Percentiles rank a stretch among this genome's conserved stretches.
Conservation (phyloP, 92 coral and sea anemone species). For the Phenganax subtilis region DNA sequence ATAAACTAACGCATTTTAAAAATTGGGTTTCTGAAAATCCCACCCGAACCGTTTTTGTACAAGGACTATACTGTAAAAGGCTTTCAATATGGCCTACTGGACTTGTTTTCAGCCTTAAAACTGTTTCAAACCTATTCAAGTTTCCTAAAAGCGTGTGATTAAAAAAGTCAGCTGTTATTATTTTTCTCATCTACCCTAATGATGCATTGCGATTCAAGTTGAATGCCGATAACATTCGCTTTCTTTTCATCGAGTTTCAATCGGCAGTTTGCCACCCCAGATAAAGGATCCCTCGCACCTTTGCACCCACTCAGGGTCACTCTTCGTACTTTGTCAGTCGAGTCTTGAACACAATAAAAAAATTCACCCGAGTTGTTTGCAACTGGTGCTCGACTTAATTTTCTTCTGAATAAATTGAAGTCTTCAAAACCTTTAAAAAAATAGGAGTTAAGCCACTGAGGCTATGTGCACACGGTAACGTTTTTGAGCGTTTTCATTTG, state of each 20-base stretch:
- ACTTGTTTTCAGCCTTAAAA: neutral
- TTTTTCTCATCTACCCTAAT: neutral
- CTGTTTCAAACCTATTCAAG: neutral
- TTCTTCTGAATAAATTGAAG: conserved; percentile 33
- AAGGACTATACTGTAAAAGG: too few species aligned
- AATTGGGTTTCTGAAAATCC: too few species aligned
- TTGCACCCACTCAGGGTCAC: conserved; percentile 39
- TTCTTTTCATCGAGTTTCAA: conserved; percentile 40
- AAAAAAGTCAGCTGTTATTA: neutral
- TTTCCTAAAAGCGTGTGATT: neutral
- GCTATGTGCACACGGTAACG: neutral
- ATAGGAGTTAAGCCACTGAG: too few species aligned
- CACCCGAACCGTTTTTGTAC: too few species aligned
- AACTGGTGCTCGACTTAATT: conserved; percentile 36
- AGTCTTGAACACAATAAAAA: conserved; percentile 37
- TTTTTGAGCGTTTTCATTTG: neutral
- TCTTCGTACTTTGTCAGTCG: conserved; percentile 40
- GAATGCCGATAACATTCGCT: conserved; percentile 24
- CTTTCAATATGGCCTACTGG: neutral
- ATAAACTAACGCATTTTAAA: too few species aligned
- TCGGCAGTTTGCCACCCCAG: conserved; percentile 41
- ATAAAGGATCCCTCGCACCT: conserved; percentile 40
- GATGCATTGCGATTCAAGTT: conserved; percentile 23
- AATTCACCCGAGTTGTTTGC: conserved; percentile 31
- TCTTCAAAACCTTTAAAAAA: conserved; percentile 26